phyloP scores from a whole-genome alignment of 2,888 invertebrate species.

The Tipula helvola region DNA sequence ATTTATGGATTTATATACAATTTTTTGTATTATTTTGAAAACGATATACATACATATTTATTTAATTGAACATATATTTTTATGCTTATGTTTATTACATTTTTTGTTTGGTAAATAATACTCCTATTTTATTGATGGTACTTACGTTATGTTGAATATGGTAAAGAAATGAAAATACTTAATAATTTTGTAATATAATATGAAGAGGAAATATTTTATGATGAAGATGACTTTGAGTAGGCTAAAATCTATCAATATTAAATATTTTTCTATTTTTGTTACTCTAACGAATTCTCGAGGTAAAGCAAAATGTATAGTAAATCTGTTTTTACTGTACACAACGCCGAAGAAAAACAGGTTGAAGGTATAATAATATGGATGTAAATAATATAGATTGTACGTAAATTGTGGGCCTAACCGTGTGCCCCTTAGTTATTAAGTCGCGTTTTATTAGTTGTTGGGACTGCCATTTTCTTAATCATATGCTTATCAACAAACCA shows the following conservation, averaged over 20 bases:
- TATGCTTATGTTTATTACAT: neutral
- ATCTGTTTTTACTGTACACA: too few relatives aligned
- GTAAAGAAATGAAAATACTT: neutral
- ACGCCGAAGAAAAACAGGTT: too few relatives aligned
- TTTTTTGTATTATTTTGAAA: neutral
- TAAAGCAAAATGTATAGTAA: too few relatives aligned
- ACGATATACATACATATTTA: neutral
- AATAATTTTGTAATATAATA: neutral
- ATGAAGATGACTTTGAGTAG: neutral
- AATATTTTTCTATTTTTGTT: neutral
- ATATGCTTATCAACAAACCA: too few relatives aligned
- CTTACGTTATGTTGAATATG: neutral
- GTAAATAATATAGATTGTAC: too few relatives aligned
- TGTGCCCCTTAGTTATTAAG: too few relatives aligned
- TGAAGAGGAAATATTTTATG: neutral
- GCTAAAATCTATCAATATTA: neutral
- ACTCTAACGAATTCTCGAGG: too few relatives aligned
- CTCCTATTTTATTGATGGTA: neutral
- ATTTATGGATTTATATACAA: neutral
- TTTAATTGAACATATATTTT: neutral
- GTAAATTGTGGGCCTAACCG: too few relatives aligned
- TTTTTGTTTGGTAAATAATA: neutral
- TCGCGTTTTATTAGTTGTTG: too few relatives aligned
- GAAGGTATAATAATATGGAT: too few relatives aligned
- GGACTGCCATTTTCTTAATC: too few relatives aligned